phyloP scores from a whole-genome alignment of 2,797 vertebrate genomes.

The Chromobotia macracanthus region DNA sequence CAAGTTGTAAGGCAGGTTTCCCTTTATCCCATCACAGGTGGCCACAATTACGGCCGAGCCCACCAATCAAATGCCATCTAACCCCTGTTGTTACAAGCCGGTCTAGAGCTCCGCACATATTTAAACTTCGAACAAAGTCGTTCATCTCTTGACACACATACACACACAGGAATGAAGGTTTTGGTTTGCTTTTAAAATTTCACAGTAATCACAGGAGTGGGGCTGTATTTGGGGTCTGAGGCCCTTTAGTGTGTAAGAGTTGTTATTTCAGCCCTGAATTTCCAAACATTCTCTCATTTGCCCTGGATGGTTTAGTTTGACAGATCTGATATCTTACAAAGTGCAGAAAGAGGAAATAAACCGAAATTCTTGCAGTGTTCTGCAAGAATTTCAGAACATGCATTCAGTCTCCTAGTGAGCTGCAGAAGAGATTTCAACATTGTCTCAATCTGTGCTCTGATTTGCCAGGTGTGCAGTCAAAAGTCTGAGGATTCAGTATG shows the following conservation, averaged over 20 bases:
- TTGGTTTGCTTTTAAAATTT: conserved; percentile 25
- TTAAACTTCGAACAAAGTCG: conserved; percentile 58
- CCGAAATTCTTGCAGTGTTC: conserved; percentile 3
- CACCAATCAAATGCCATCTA: conserved; percentile 73
- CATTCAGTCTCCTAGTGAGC: not conserved
- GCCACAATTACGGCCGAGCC: conserved; percentile 75
- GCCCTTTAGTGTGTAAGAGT: conserved; percentile 7
- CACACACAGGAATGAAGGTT: conserved; percentile 10
- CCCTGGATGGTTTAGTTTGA: not conserved
- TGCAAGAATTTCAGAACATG: too few species aligned
- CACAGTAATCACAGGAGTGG: conserved; percentile 14
- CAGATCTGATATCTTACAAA: not conserved
- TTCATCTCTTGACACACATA: conserved; percentile 12
- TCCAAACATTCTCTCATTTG: conserved; percentile 27
- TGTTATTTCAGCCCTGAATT: conserved; percentile 17
- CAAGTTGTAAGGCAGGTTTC: too few species aligned
- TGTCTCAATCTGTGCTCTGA: too few species aligned
- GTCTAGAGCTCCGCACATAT: conserved; percentile 61
- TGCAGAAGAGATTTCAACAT: too few species aligned
- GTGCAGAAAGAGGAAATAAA: not conserved
- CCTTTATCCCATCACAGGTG: conserved; percentile 68
- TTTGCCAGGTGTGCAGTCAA: too few species aligned
- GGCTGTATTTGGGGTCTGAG: not conserved
- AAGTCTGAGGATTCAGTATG: too few species aligned
- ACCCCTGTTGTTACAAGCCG: conserved; percentile 68